Conservation (phyloP, 2,113 vertebrate species). For the Trochalopteron elliotii region DNA sequence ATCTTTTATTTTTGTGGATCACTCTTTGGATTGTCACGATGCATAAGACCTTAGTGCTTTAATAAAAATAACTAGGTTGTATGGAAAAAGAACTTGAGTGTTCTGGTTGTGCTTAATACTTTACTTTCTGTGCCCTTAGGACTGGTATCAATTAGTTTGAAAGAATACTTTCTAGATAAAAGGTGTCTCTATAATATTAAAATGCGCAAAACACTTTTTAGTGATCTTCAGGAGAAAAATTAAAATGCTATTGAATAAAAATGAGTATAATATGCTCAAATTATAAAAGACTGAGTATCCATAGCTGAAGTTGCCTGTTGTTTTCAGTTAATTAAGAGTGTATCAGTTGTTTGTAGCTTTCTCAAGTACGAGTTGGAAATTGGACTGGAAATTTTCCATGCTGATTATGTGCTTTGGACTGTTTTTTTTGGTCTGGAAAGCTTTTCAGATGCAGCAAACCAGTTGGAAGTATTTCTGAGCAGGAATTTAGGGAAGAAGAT, state of each 20-base stretch:
- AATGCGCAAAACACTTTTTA: background rate
- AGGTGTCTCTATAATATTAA: background rate
- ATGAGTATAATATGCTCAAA: background rate
- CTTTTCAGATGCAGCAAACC: background rate
- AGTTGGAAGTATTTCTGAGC: background rate
- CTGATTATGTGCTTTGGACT: background rate
- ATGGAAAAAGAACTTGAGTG: background rate
- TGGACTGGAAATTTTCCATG: background rate
- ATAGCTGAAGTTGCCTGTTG: background rate
- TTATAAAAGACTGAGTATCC: background rate
- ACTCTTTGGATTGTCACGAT: background rate
- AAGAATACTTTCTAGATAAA: background rate
- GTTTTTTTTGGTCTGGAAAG: background rate
- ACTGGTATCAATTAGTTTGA: background rate
- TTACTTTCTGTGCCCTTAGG: background rate
- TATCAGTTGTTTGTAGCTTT: background rate
- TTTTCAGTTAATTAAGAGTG: background rate
- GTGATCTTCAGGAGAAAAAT: background rate
- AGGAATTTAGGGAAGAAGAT: background rate
- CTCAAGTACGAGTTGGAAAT: background rate
- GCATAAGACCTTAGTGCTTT: background rate
- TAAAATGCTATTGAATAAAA: background rate
- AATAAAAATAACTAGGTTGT: background rate
- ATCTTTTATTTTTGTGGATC: background rate
- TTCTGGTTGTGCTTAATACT: background rate